Conservation (phyloP, 2,113 vertebrate genomes). For the Noctilio leporinus region DNA sequence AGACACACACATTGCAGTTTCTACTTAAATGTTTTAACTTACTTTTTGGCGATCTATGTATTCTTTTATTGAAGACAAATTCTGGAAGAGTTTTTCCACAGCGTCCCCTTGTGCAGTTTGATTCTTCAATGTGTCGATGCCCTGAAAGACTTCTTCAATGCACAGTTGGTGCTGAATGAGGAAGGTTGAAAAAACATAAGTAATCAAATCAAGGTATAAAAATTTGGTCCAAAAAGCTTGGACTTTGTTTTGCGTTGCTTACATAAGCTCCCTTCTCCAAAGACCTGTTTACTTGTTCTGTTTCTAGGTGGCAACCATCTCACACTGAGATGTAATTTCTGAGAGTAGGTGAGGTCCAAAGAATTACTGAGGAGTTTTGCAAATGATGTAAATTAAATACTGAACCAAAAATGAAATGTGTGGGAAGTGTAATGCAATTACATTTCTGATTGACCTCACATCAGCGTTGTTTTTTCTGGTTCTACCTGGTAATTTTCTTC, state of each 20-base stretch:
- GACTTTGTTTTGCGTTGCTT: neutral
- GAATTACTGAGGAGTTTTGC: neutral
- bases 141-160: constrained; percentile 66
- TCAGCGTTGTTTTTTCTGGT: neutral
- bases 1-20: neutral
- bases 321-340: neutral
- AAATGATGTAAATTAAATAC: neutral
- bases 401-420: neutral
- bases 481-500: neutral
- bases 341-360: neutral
- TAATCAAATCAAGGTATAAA: neutral
- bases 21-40: constrained; percentile 32
- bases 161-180: constrained; percentile 72
- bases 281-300: neutral
- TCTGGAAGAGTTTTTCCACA: constrained; percentile 53
- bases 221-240: neutral
- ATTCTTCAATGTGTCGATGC: constrained; percentile 59
- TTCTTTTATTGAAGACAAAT: constrained; percentile 59
- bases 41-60: constrained; percentile 58
- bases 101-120: constrained; percentile 10
- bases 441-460: neutral
- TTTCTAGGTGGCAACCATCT: neutral
- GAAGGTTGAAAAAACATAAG: neutral
- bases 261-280: neutral
- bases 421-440: neutral